Evolutionary conservation across 1,140 invertebrate species (phyloP).

Genomic region (Ceratitis capitata): DNA sequence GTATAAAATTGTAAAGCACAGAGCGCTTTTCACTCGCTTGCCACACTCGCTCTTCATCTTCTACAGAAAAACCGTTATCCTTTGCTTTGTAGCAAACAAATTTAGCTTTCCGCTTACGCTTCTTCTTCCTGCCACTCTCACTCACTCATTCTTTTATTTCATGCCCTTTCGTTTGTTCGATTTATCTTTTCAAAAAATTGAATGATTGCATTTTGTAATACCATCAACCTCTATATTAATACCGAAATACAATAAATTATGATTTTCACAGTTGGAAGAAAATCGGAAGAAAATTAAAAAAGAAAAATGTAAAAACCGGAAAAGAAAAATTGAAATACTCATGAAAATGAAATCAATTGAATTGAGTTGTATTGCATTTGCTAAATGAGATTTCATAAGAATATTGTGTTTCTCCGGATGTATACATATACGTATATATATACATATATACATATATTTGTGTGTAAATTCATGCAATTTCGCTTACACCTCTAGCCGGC

Average conservation of each 20-base stretch:
- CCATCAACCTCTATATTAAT: constrained; percentile 27
- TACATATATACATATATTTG: not conserved
- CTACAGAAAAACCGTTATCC: not conserved
- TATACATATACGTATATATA: not conserved
- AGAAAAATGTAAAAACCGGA: too few species aligned
- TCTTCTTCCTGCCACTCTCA: not conserved
- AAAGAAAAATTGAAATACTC: not conserved
- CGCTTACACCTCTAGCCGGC: too few species aligned
- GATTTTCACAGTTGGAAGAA: constrained; percentile 28
- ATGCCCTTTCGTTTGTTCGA: not conserved
- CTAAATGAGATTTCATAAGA: constrained; percentile 20
- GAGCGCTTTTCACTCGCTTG: not conserved
- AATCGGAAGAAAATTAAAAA: constrained; percentile 19
- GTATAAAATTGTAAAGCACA: not conserved
- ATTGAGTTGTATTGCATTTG: constrained; percentile 21
- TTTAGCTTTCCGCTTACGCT: not conserved
- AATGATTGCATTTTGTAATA: constrained; percentile 29
- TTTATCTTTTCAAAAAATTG: constrained; percentile 36
- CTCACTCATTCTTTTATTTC: not conserved
- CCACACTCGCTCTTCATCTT: not conserved
- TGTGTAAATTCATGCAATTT: too few species aligned
- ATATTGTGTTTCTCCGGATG: not conserved
- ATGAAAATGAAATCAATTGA: constrained; percentile 17
- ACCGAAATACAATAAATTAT: constrained; percentile 35
- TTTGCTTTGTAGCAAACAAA: not conserved